Evolutionary conservation across 2,113 vertebrate species (phyloP), one percentile per base, ranked within the genome.

Genomic region (Pelodiscus sinensis): DNA sequence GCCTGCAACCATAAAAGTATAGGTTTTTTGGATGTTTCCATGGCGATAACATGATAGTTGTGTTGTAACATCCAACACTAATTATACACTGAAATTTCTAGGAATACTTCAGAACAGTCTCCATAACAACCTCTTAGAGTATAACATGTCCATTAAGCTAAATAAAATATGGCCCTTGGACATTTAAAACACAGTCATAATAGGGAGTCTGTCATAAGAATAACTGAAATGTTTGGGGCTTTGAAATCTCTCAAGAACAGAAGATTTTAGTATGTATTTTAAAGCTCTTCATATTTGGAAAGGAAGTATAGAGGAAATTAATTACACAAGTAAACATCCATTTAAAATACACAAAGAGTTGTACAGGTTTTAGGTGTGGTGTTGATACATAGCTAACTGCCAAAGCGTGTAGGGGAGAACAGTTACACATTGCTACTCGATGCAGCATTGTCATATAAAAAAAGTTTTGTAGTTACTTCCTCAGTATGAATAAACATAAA

Each of bases 91-190:
- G 68, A 87, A 94, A 96, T 95, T 95, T 54, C 88, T 96, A 71
- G 86, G 88, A 87, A 97, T 90, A 92, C 84, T 84, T 94, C 92
- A 89, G 54, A 92, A 71, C 84, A 88, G 94, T 97, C 95, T 97
- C 94, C 94, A 90, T 96, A 96, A 97, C 96, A 97, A 96, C 93
- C 92, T 86, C 52, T 94, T 93, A 93, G 88, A 88, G 81, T 96
- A 68, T 89, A 92, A 22, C 71, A 51, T 56, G 88, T 94, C 94
- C 54, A 6, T 86, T 86, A 54, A 87, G 79, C 82, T 79, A 21
- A 92, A 82, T 90, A 78, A 79, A 93, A 82, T 21, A 84, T 79
- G 22, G 90, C 90, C 85, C 75, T 51, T 68, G n/a, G 79, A 38
- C 81, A 89, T 73, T 88, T 50, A 71, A 80, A 51, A 56, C 68